Conservation (phyloP, 1,140 invertebrate genomes). For the Psix sp. region DNA sequence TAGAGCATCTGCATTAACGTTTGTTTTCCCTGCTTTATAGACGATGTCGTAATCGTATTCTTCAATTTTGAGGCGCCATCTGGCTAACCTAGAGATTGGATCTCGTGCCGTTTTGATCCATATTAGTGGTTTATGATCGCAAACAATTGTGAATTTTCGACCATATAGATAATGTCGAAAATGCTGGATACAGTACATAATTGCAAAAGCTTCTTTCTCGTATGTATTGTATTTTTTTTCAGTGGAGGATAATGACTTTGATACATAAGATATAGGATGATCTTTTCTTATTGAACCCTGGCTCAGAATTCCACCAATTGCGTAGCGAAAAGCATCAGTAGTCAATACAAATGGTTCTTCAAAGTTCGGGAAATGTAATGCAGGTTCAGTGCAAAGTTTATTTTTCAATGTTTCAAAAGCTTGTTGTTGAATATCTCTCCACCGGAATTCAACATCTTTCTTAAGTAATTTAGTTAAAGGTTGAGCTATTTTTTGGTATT, state of each 20-base stretch:
- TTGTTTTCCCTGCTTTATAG: slow-evolving; percentile 17
- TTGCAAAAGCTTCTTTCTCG: slow-evolving; percentile 3
- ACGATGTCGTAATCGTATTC: slow-evolving; percentile 30
- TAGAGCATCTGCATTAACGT: no score
- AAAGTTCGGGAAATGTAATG: slow-evolving; percentile 54
- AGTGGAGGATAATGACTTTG: no score
- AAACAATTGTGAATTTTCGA: no score
- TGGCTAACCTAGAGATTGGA: slow-evolving; percentile 4
- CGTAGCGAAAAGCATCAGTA: no score
- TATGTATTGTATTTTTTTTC: no score
- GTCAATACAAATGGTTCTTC: slow-evolving; percentile 53
- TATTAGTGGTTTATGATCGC: slow-evolving; percentile 1
- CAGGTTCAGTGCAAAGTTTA: slow-evolving; percentile 44
- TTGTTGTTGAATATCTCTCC: slow-evolving; percentile 4
- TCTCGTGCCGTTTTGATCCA: slow-evolving; percentile 10
- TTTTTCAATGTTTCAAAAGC: slow-evolving; percentile 48
- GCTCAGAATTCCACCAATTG: no score
- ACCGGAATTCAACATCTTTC: no score
- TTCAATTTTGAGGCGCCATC: no score
- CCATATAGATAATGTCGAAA: slow-evolving; percentile 17
- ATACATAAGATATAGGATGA: slow-evolving; percentile 59
- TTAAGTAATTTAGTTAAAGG: slow-evolving; percentile 62
- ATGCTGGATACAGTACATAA: slow-evolving; percentile 12
- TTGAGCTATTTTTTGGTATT: slow-evolving; percentile 31
- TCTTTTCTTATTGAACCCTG: no score